Evolutionary conservation across 2,797 vertebrate species (phyloP).

Genomic region (Tangara arthus): DNA sequence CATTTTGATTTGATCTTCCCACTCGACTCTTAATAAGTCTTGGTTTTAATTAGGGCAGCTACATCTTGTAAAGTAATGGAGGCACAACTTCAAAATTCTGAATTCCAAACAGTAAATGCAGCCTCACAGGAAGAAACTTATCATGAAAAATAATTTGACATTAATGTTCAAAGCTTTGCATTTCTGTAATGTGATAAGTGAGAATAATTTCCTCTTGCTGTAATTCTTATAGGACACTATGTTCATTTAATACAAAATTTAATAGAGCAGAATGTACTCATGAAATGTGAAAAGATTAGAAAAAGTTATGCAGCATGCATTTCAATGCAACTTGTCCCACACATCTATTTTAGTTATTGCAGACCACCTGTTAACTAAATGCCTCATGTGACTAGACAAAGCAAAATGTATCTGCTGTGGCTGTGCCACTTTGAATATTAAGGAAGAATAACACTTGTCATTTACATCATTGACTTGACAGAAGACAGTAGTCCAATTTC

Average conservation of each 20-base stretch:
- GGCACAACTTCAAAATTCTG: neutral
- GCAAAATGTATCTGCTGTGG: neutral
- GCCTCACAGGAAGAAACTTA: neutral
- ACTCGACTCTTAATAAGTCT: neutral
- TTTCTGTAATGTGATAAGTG: conserved; percentile 40
- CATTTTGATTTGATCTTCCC: conserved; percentile 45
- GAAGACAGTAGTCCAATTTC: neutral
- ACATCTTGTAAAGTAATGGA: neutral
- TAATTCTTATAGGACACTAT: conserved; percentile 16
- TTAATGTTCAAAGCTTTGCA: conserved; percentile 12
- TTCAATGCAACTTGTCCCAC: neutral
- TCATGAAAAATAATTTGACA: conserved; percentile 21
- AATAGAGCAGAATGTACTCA: conserved; percentile 14
- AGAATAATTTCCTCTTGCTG: conserved; percentile 30
- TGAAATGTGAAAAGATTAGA: neutral
- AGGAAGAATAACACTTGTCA: neutral
- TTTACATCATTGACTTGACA: neutral
- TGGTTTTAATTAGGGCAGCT: conserved; percentile 41
- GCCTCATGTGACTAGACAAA: neutral
- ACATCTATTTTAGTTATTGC: neutral
- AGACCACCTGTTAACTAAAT: conserved; percentile 6
- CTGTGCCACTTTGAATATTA: neutral
- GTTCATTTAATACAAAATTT: conserved; percentile 28
- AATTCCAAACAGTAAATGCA: conserved; percentile 13
- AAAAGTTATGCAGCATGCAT: neutral